Evolutionary conservation across 2,888 invertebrate species (phyloP), one percentile per base, ranked within the genome.

Genomic region (Drosophila putrida): DNA sequence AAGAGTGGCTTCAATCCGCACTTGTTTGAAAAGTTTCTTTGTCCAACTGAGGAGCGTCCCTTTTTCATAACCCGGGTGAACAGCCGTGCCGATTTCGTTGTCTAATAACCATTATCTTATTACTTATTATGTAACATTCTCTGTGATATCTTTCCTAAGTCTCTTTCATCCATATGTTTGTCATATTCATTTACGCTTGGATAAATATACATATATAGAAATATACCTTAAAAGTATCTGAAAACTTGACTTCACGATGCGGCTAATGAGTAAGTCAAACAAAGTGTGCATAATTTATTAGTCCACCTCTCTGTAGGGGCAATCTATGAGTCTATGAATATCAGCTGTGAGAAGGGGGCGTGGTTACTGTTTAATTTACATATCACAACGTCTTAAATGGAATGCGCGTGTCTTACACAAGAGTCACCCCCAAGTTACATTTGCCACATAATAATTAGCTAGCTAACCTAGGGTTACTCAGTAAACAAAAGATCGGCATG

Each of bases 1-100:
- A 95, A 95, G 87, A 88, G 92, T 4, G 58, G 55, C 4, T 79
- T 82, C 10, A 88, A 74, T 71, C 64, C 71, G 2, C 77, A 76
- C 11, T 79, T 90, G 9, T 91, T 92, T 43, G 72, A 83, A 20
- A 80, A 70, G 33, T 90, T 93, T 39, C 78, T 74, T 11, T 93
- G 93, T 50, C 93, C 93, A 51, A 91, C 80, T 31, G 73, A 85
- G 20, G 53, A 86, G 50, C 82, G 72, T 9, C 93, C 92, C 0
- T 93, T 78, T 67, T 57, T 93, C 35, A 73, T 89, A 25, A 93
- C 93, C 41, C 82, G 90, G 35, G 79, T 70, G 38, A 92, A 92
- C 71, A 91, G 82, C 68, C 71, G 61, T 11, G 31, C 71, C 28
- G 81, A 88, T 58, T 88, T 89, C 67, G 75, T 61, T 31, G 62